Conservation (phyloP, 2,113 vertebrate species). For the Scomber japonicus region DNA sequence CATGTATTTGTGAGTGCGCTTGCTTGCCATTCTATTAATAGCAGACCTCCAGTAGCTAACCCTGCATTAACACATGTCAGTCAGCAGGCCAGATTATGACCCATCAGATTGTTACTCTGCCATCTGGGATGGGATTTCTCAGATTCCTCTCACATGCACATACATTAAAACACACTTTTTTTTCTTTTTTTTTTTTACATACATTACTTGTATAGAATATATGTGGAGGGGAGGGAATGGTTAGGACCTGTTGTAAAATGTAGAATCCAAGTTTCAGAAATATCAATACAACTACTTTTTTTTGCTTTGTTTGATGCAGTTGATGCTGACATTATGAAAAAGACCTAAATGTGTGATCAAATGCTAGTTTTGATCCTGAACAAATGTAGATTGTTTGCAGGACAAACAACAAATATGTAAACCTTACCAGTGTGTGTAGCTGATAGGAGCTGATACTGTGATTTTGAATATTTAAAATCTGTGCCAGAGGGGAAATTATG, state of each 20-base stretch:
- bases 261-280: background rate
- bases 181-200: background rate
- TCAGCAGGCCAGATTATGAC: constrained; percentile 71
- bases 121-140: constrained; percentile 64
- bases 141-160: background rate
- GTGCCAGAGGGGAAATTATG: background rate
- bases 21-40: constrained; percentile 62
- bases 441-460: background rate
- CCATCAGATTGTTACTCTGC: constrained; percentile 68
- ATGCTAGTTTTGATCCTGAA: background rate
- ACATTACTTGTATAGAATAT: background rate
- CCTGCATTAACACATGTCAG: constrained; percentile 72
- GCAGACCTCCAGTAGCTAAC: constrained; percentile 53
- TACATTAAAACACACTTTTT: background rate
- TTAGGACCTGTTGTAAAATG: background rate
- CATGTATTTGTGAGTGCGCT: constrained; percentile 8
- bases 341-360: background rate
- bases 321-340: background rate
- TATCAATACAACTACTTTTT: background rate
- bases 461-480: background rate
- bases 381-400: background rate
- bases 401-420: background rate
- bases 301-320: too few species aligned
- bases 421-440: background rate
- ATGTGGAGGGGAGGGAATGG: too few species aligned